These are phyloP conservation scores for Phalacrocorax pelagicus DNA, from an alignment of 2,113 vertebrate species.

Conservation along the genomic window DNA sequence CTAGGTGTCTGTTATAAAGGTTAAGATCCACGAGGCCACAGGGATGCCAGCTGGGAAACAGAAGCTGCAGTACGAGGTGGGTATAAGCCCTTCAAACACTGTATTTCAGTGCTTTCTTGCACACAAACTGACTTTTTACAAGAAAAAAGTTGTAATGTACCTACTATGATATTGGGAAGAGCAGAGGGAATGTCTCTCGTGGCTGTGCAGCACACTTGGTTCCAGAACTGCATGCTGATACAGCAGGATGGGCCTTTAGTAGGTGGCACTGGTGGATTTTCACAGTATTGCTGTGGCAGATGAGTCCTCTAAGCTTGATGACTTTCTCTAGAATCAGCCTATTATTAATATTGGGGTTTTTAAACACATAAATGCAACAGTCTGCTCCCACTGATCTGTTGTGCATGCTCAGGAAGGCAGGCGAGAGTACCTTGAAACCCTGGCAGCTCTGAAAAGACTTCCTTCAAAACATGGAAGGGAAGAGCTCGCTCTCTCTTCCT, in stretches of 20 bases:
- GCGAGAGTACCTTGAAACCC: neutral
- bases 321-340: neutral
- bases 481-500: neutral
- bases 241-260: neutral
- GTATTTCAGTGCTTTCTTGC: neutral
- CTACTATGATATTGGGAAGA: neutral
- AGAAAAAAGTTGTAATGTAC: neutral
- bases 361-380: neutral
- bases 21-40: slow-evolving; percentile 98
- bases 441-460: neutral
- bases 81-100: neutral
- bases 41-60: slow-evolving; percentile 98
- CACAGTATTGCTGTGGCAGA: neutral
- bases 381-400: neutral
- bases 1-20: slow-evolving; percentile 98
- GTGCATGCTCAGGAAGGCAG: neutral
- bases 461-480: neutral
- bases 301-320: neutral
- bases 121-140: neutral
- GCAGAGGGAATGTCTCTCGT: neutral
- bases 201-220: neutral
- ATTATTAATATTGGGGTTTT: neutral
- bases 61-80: slow-evolving; percentile 96
- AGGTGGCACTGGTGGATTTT: neutral
- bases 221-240: neutral